Percentiles rank a stretch among this genome's conserved stretches.
phyloP scores from a whole-genome alignment of 2,113 vertebrate genomes.

The Elephas maximus region DNA sequence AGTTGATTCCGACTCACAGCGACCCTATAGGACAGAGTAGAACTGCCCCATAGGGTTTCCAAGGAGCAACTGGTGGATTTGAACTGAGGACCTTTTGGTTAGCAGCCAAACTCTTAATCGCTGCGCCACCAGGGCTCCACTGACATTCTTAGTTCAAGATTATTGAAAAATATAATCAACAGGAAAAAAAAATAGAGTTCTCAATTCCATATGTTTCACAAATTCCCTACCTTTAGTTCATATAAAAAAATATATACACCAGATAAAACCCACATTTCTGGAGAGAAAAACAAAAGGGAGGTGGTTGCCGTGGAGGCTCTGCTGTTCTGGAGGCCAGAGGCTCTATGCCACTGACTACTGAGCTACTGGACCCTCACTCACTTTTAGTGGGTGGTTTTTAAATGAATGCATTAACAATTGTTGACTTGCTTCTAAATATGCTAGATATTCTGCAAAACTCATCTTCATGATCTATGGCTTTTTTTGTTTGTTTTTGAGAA shows the following conservation, averaged over 20 bases:
- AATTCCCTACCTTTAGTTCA: not conserved
- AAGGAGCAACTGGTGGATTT: too few species aligned
- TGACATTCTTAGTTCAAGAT: constrained; percentile 33
- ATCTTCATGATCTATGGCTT: constrained; percentile 13
- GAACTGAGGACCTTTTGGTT: too few species aligned
- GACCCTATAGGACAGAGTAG: too few species aligned
- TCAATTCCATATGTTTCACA: constrained; percentile 2
- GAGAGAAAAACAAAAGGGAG: not conserved
- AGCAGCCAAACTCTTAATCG: too few species aligned
- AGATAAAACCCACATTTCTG: constrained; percentile 34
- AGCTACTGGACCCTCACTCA: not conserved
- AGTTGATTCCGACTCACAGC: too few species aligned
- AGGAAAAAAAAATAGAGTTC: not conserved
- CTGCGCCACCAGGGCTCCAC: not conserved
- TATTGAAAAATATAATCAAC: not conserved
- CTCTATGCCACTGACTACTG: not conserved
- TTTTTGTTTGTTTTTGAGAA: not conserved
- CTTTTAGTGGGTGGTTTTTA: constrained; percentile 5
- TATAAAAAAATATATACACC: not conserved
- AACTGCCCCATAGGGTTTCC: too few species aligned
- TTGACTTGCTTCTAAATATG: not conserved
- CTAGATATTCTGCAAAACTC: constrained; percentile 7
- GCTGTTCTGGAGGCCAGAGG: not conserved
- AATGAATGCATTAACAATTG: not conserved
- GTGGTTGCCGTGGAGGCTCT: not conserved